Evolutionary conservation across 2,888 invertebrate genomes (phyloP).

Genomic region (Conistra vaccinii): DNA sequence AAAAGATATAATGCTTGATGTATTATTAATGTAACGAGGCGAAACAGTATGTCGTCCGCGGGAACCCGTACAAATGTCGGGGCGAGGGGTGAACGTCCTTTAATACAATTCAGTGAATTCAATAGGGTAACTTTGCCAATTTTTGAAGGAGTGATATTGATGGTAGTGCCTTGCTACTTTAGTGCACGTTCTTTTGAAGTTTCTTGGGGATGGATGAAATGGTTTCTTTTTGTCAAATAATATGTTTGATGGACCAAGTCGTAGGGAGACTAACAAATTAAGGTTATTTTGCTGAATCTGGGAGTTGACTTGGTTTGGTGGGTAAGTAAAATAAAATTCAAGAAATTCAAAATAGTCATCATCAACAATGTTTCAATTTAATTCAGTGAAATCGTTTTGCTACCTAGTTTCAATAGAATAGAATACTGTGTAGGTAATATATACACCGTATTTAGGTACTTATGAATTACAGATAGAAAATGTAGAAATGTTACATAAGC

Average conservation of each 20-base stretch:
- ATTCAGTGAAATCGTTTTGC: not conserved
- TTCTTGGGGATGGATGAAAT: constrained; percentile 7
- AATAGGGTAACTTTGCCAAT: constrained; percentile 61
- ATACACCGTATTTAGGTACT: not conserved
- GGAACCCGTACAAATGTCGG: constrained; percentile 61
- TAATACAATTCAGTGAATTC: constrained; percentile 34
- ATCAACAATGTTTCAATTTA: constrained; percentile 7
- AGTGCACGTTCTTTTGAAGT: constrained; percentile 37
- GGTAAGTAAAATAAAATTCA: not conserved
- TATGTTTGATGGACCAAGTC: not conserved
- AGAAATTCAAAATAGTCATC: not conserved
- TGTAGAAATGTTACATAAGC: not conserved
- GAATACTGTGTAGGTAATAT: not conserved
- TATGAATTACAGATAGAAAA: not conserved
- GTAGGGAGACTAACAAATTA: not conserved
- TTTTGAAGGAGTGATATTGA: constrained; percentile 43
- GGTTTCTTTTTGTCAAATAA: constrained; percentile 5
- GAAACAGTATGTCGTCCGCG: constrained; percentile 52
- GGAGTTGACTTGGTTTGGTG: not conserved
- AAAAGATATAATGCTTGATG: constrained; percentile 48
- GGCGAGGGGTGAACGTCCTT: constrained; percentile 62
- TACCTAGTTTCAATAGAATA: not conserved
- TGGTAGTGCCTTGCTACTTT: constrained; percentile 17
- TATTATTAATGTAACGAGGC: constrained; percentile 52
- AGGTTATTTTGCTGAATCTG: not conserved